Conservation (phyloP, 2,888 invertebrate species). For the Macrophya annulata region DNA sequence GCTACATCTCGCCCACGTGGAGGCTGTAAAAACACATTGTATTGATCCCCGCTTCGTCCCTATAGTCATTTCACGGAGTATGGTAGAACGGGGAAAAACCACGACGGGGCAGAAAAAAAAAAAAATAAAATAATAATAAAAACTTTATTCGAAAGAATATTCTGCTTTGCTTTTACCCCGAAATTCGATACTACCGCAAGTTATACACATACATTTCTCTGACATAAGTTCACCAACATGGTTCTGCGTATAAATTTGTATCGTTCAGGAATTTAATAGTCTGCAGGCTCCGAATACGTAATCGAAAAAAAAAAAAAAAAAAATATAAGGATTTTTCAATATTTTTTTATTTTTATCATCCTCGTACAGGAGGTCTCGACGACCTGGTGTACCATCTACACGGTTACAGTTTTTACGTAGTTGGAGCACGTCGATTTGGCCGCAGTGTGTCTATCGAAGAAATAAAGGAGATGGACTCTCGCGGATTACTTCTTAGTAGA, state of each 20-base stretch:
- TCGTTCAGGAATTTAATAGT: not conserved
- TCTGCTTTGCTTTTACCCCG: not conserved
- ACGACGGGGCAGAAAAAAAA: not conserved
- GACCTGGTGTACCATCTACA: slow-evolving; percentile 89
- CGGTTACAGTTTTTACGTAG: slow-evolving; percentile 87
- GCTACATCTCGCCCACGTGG: slow-evolving; percentile 58
- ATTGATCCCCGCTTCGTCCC: slow-evolving; percentile 54
- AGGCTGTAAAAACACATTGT: slow-evolving; percentile 56
- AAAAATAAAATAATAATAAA: not conserved
- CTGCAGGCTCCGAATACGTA: not conserved
- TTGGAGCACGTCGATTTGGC: slow-evolving; percentile 83
- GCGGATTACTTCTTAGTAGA: slow-evolving; percentile 81
- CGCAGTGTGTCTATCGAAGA: slow-evolving; percentile 81
- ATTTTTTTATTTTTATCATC: not conserved
- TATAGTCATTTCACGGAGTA: slow-evolving; percentile 5
- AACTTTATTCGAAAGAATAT: slow-evolving; percentile 7
- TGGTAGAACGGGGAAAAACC: not conserved
- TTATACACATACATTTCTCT: not conserved
- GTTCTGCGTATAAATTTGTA: not conserved
- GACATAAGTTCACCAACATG: not conserved
- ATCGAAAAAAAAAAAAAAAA: not conserved
- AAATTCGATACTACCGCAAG: not conserved
- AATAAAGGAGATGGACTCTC: slow-evolving; percentile 83
- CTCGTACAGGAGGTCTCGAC: slow-evolving; percentile 82
- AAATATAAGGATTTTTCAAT: not conserved